Base-by-base conservation (phyloP, 2,888 invertebrate genomes). In the Latrodectus elegans region DNA sequence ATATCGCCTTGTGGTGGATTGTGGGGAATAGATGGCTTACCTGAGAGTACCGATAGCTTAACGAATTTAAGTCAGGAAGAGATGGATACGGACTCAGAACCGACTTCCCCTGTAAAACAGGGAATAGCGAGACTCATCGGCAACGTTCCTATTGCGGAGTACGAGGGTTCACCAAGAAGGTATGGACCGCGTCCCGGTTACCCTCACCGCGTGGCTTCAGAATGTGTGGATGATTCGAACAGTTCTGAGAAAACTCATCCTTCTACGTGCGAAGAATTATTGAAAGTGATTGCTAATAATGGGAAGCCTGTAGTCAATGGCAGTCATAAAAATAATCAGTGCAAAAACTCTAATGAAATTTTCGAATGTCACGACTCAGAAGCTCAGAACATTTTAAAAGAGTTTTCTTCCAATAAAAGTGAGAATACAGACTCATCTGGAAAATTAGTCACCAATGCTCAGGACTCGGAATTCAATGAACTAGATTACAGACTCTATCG, bases 121-220 rank as follows among this genome's bases (percentile, higher is more conserved):
- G 89, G 89, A n/a, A 90, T 90, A 70, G 89, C 90, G 6, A 84
- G 90, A 14, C 84, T 96, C 68, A 96, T 96, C 91, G 96, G 96
- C 73, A 95, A 95, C 92, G 93, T 96, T 91, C 97, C 97, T n/a
- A 97, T 97, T 90, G 97, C 97, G 26, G 96, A 97, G 91, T 97
- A 97, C 92, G 97, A 97, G 90, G 97, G 96, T 17, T 97, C 97
- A 68, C 97, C 97, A 17, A 93, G 97, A 90, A 94, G 97, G 90
- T 97, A 97, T 92, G 97, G 97, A 8, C 94, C 95, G 84, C 94
- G 94, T 51, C 97, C 97, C 75, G 97, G 97, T 17, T 97, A 97
- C 93, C 97, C 97, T 89, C 96, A 97, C 92, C 89, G 92, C 17
- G 90, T 91, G 53, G 60, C 87, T 65, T 74, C 85, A 14, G 88